phyloP scores from a whole-genome alignment of 2,113 vertebrate species.

The Coryphaenoides rupestris region DNA sequence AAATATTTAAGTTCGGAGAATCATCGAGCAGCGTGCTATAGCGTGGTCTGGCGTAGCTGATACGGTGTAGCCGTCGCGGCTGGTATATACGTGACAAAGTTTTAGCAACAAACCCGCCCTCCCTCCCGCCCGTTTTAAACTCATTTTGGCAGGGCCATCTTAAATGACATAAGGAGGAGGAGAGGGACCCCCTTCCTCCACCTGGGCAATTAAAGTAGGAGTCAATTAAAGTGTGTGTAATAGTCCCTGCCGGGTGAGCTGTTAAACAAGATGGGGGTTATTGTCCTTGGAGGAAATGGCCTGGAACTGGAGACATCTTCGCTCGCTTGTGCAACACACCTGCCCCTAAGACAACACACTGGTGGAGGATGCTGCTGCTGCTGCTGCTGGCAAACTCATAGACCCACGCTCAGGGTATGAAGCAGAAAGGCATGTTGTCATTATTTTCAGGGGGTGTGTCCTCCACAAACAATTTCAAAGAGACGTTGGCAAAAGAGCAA shows the following conservation, averaged over 20 bases:
- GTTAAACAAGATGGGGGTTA: constrained; percentile 90
- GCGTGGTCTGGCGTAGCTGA: not conserved
- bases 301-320: constrained; percentile 77
- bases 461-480: not conserved
- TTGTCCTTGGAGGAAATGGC: constrained; percentile 83
- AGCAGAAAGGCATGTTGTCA: constrained; percentile 5
- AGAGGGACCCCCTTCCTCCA: constrained; percentile 65
- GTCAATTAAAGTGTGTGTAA: constrained; percentile 85
- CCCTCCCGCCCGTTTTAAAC: constrained; percentile 15
- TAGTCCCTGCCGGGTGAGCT: constrained; percentile 82
- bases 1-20: too few relatives aligned
- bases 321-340: constrained; percentile 58
- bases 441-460: not conserved
- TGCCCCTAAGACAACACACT: constrained; percentile 37
- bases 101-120: not conserved
- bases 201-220: constrained; percentile 81
- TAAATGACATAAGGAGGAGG: constrained; percentile 48
- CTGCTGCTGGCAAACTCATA: constrained; percentile 30
- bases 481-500: constrained; percentile 1
- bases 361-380: too few relatives aligned
- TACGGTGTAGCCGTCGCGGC: too few relatives aligned
- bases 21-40: too few relatives aligned
- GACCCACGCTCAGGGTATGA: not conserved
- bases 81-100: not conserved
- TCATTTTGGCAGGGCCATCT: constrained; percentile 47